Evolutionary conservation across 2,888 invertebrate genomes (phyloP).

Genomic region (Choristoneura rosaceana): DNA sequence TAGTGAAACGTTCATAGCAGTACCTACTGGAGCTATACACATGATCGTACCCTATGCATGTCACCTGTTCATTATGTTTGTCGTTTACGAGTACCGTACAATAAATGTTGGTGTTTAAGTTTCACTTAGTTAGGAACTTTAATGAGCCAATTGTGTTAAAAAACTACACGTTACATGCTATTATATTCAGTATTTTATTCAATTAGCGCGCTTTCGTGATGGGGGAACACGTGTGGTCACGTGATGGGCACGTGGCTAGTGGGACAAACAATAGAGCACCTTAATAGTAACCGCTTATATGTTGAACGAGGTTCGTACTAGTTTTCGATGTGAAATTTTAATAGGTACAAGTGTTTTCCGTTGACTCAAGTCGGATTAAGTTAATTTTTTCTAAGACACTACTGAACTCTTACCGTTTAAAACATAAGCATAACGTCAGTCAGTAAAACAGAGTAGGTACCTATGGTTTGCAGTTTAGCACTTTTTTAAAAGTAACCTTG

Average conservation of each 20-base stretch:
- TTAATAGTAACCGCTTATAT: constrained; percentile 8
- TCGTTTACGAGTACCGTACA: constrained; percentile 53
- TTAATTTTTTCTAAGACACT: no score
- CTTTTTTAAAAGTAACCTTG: no score
- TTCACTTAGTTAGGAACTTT: constrained; percentile 58
- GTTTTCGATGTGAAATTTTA: background rate
- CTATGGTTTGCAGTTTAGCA: no score
- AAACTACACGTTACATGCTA: constrained; percentile 52
- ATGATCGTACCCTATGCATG: constrained; percentile 44
- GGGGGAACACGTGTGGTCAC: constrained; percentile 55
- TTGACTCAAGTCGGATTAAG: no score
- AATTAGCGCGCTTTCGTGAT: constrained; percentile 61
- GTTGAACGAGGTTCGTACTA: background rate
- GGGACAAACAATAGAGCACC: constrained; percentile 13
- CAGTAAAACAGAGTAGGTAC: no score
- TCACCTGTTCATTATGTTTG: constrained; percentile 45
- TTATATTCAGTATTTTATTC: constrained; percentile 57
- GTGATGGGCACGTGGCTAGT: constrained; percentile 57
- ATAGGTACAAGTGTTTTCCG: no score
- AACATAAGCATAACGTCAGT: no score
- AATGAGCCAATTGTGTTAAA: constrained; percentile 66
- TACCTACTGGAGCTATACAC: no score
- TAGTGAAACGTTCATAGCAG: constrained; percentile 20
- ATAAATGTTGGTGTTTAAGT: constrained; percentile 59
- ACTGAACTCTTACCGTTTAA: no score